Evolutionary conservation across 1,140 invertebrate species (phyloP).

Genomic region (Zophobas atratus): DNA sequence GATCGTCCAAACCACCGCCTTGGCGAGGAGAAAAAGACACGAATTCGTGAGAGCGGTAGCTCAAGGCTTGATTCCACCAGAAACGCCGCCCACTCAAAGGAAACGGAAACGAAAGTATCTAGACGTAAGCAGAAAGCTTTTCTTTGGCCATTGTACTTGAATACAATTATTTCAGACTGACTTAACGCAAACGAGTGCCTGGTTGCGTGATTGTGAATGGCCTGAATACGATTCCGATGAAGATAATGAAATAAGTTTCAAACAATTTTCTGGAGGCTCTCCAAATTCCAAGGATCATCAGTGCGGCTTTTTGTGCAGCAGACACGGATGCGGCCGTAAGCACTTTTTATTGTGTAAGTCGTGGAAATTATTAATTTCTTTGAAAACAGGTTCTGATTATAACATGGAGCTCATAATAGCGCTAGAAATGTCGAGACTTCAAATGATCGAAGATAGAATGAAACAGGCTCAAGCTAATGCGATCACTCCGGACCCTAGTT

Average conservation of each 20-base stretch:
- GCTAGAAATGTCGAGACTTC: slow-evolving; percentile 81
- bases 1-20: slow-evolving; percentile 75
- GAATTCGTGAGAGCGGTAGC: slow-evolving; percentile 78
- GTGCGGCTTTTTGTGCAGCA: slow-evolving; percentile 61
- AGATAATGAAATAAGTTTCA: slow-evolving; percentile 66
- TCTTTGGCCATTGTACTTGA: slow-evolving; percentile 28
- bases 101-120: slow-evolving; percentile 69
- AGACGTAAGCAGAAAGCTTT: slow-evolving; percentile 65
- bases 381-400: slow-evolving; percentile 68
- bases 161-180: slow-evolving; percentile 60
- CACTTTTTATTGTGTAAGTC: slow-evolving; percentile 1
- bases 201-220: slow-evolving; percentile 74
- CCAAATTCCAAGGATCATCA: slow-evolving; percentile 60
- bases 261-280: slow-evolving; percentile 53
- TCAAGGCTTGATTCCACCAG: slow-evolving; percentile 79
- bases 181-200: slow-evolving; percentile 65
- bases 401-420: slow-evolving; percentile 80
- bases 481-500: slow-evolving; percentile 64
- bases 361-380: slow-evolving; percentile 15
- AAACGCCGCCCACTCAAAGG: slow-evolving; percentile 73
- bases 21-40: slow-evolving; percentile 75
- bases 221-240: slow-evolving; percentile 76
- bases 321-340: slow-evolving; percentile 58
- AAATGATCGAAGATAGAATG: slow-evolving; percentile 76
- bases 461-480: slow-evolving; percentile 65